These are phyloP conservation scores for Leptopterna dolabrata DNA, from an alignment of 2,888 invertebrate genomes.

Conservation along the genomic window DNA sequence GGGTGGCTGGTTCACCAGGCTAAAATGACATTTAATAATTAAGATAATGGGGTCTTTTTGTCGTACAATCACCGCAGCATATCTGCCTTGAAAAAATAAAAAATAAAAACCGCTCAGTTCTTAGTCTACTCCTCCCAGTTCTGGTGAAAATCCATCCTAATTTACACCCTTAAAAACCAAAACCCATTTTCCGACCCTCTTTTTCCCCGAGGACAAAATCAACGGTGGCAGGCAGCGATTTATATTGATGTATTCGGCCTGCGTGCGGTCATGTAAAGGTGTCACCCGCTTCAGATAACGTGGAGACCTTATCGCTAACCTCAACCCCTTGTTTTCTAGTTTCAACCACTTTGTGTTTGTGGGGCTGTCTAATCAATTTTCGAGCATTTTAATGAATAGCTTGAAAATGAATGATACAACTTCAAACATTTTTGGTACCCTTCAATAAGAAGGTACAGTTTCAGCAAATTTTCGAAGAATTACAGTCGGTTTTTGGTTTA, in stretches of 20 bases:
- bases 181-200: background rate
- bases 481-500: too few relatives aligned
- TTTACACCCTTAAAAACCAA: background rate
- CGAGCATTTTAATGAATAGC: background rate
- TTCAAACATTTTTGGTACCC: too few relatives aligned
- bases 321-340: background rate
- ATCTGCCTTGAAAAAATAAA: background rate
- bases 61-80: background rate
- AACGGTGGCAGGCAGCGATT: slow-evolving; percentile 1
- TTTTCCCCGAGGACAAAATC: background rate
- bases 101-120: background rate
- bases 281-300: background rate
- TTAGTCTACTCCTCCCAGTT: too few relatives aligned
- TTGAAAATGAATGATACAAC: too few relatives aligned
- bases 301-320: background rate
- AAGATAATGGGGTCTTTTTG: background rate
- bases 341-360: background rate
- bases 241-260: background rate
- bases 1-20: background rate
- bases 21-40: background rate
- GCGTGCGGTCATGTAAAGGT: background rate
- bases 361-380: background rate
- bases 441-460: too few relatives aligned
- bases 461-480: too few relatives aligned
- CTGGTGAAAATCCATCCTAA: background rate